phyloP scores from a whole-genome alignment of 2,888 invertebrate genomes.

The Aquatica leii region DNA sequence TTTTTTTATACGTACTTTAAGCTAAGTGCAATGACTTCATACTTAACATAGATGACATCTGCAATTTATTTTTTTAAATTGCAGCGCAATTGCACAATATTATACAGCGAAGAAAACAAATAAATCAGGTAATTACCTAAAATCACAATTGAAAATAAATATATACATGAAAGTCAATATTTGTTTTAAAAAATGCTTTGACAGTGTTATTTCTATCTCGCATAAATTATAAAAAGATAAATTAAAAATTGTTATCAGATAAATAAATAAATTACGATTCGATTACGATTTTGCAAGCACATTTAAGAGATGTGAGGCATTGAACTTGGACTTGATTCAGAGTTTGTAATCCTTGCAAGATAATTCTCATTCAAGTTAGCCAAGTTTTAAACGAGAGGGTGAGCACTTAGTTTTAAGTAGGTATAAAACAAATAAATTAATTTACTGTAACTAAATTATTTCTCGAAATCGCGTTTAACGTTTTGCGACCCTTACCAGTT shows the following conservation, averaged over 20 bases:
- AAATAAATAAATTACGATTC: no score
- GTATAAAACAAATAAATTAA: not conserved
- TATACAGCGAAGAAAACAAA: not conserved
- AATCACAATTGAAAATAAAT: no score
- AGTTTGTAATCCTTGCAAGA: constrained; percentile 25
- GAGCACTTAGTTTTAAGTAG: constrained; percentile 3
- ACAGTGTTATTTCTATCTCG: no score
- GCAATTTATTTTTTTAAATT: constrained; percentile 34
- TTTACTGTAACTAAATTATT: no score
- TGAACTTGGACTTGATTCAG: constrained; percentile 45
- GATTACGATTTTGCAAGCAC: not conserved
- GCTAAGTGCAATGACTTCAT: constrained; percentile 48
- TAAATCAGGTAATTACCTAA: no score
- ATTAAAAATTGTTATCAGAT: no score
- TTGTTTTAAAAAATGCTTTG: no score
- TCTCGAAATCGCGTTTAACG: not conserved
- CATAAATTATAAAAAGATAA: no score
- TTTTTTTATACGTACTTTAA: constrained; percentile 34
- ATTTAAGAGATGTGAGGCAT: constrained; percentile 32
- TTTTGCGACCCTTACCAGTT: not conserved
- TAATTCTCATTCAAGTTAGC: not conserved
- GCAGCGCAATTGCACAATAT: constrained; percentile 6
- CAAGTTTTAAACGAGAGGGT: not conserved
- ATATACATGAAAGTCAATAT: no score
- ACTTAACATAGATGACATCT: constrained; percentile 44